Evolutionary conservation across 2,113 vertebrate genomes (phyloP), one percentile per base, ranked within the genome.

Genomic region (Lophius piscatorius): DNA sequence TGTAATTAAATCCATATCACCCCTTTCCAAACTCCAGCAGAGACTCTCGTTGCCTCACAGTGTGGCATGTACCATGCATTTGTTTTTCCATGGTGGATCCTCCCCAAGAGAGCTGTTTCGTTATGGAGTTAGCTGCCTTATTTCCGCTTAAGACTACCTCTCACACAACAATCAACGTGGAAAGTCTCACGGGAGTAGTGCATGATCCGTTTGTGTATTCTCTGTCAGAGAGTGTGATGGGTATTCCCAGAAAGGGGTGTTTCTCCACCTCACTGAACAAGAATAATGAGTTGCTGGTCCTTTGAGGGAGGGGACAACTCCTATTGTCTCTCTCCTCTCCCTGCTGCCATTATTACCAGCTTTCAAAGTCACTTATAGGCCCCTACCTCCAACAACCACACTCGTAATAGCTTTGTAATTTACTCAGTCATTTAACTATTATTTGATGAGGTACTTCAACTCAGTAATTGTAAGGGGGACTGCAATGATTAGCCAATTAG

Each of bases 251-350:
- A 69, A 90, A 78, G 29, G 34, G 55, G 64, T 73, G 71, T 88
- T 86, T 85, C 86, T 89, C 79, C 81, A 85, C 81, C 74, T 86
- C 80, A 76, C 75, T 88, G 82, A 91, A 73, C 88, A 85, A 74
- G 89, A 90, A 84, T 89, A 90, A 91, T 86, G 89, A 90, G 73
- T 78, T 60, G 9, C 33, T 51, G 63, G 54, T 79, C 59, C 42
- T 34, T 42, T 6, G 52, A 67, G 63, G 70, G 58, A 70, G 51
- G 68, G 68, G 64, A 80, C 74, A 58, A 39, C 36, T 63, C 45
- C 47, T 41, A 28, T 58, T 9, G 46, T 66, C 44, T 58, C 40
- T 4, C 49, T 68, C 17, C 17, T 76, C 68, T 70, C 75, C 52
- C 60, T 63, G 28, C 66, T 70, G 24, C 45, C 54, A 74, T 75